These are phyloP conservation scores for Sorex maritimensis DNA, from an alignment of 2,797 vertebrate genomes.

Conservation along the genomic window DNA sequence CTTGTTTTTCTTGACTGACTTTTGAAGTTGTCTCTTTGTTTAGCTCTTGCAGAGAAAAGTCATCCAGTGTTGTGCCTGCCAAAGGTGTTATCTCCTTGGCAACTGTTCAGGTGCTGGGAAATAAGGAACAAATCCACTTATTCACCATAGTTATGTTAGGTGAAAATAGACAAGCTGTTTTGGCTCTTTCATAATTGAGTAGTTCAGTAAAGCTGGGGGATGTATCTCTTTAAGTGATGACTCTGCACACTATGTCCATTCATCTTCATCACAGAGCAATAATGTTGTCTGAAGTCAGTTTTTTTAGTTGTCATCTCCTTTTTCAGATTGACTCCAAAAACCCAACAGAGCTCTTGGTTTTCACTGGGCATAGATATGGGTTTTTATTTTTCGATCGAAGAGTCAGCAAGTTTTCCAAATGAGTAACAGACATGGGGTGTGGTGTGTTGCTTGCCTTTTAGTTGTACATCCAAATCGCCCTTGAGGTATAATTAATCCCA, in stretches of 20 bases:
- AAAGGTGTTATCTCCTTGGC: neutral
- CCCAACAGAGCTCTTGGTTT: slow-evolving; percentile 32
- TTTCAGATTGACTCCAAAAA: slow-evolving; percentile 51
- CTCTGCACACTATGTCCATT: neutral
- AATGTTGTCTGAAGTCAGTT: neutral
- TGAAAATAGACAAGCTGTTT: slow-evolving; percentile 5
- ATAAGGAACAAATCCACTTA: neutral
- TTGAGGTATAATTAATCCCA: slow-evolving; percentile 74
- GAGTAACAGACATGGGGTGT: slow-evolving; percentile 74
- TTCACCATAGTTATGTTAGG: slow-evolving; percentile 3
- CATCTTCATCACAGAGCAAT: slow-evolving; percentile 30
- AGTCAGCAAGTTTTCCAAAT: slow-evolving; percentile 82
- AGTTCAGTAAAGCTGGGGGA: neutral
- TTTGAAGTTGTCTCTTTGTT: neutral
- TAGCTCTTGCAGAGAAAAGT: neutral
- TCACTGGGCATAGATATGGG: neutral
- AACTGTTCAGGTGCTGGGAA: neutral
- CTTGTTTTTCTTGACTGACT: neutral
- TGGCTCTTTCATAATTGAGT: neutral
- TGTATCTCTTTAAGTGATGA: neutral
- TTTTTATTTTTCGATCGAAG: slow-evolving; percentile 68
- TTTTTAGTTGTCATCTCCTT: slow-evolving; percentile 3
- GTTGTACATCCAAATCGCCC: slow-evolving; percentile 50
- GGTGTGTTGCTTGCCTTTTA: slow-evolving; percentile 74
- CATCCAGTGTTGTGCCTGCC: neutral